Evolutionary conservation across 2,797 vertebrate genomes (phyloP).

Genomic region (Mus spretus): DNA sequence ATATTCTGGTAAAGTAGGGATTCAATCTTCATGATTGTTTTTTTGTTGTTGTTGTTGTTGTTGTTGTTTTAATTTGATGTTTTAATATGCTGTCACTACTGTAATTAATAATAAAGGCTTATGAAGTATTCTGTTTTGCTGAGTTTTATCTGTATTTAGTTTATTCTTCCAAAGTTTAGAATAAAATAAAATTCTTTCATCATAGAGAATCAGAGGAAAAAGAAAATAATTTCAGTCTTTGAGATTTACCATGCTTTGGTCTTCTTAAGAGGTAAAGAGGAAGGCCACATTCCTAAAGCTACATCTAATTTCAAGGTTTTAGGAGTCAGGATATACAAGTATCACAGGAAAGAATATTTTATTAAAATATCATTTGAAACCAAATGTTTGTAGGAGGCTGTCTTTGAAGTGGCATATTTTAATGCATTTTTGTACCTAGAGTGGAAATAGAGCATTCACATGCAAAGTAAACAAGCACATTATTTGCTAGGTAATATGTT

Average conservation of each 20-base stretch:
- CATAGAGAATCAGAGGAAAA: slow-evolving; percentile 18
- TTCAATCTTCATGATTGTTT: not conserved
- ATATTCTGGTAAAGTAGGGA: not conserved
- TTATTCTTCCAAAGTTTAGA: slow-evolving; percentile 7
- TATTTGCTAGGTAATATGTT: slow-evolving; percentile 17
- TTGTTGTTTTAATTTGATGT: not conserved
- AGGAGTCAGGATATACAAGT: not conserved
- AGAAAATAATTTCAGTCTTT: not conserved
- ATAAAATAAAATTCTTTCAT: slow-evolving; percentile 14
- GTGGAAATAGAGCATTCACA: slow-evolving; percentile 20
- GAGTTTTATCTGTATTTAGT: not conserved
- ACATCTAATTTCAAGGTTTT: not conserved
- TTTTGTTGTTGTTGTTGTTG: not conserved
- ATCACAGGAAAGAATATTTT: not conserved
- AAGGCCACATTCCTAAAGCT: slow-evolving; percentile 25
- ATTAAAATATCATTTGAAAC: not conserved
- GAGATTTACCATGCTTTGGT: slow-evolving; percentile 12
- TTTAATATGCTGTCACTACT: not conserved
- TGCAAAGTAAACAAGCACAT: slow-evolving; percentile 50
- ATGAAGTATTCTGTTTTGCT: not conserved
- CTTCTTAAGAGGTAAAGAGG: not conserved
- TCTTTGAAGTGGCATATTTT: not conserved
- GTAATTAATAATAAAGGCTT: not conserved
- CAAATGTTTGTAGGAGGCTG: slow-evolving; percentile 29
- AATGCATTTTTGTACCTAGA: not conserved